These are phyloP conservation scores for Sebastes melanostomus DNA, from an alignment of 2,797 vertebrate genomes.

Conservation along the genomic window DNA sequence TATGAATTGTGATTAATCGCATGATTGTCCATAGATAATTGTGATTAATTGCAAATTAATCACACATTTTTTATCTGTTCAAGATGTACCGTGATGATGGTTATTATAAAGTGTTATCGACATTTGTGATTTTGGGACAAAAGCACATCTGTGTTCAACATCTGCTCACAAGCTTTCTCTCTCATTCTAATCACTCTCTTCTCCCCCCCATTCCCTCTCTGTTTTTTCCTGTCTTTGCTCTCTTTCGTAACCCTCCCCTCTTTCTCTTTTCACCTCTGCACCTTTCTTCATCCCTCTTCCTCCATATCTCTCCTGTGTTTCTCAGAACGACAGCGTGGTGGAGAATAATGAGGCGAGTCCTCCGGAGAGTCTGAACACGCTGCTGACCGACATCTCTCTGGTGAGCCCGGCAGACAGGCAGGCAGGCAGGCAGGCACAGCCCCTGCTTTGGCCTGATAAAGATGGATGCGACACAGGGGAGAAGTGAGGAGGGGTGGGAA, in stretches of 20 bases:
- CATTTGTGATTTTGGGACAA: conserved; percentile 41
- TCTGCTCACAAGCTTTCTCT: conserved; percentile 33
- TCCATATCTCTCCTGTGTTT: conserved; percentile 24
- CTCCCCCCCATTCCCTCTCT: background rate
- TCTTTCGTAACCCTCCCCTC: background rate
- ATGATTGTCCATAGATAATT: too few relatives aligned
- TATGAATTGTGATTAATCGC: too few relatives aligned
- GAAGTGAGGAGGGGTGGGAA: background rate
- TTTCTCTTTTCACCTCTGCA: background rate
- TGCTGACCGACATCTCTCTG: conserved; percentile 91
- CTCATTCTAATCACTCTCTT: background rate
- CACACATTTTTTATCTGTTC: too few relatives aligned
- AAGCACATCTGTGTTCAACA: conserved; percentile 54
- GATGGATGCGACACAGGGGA: conserved; percentile 19
- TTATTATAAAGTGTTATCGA: background rate
- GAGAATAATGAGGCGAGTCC: conserved; percentile 82
- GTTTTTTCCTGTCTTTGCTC: background rate
- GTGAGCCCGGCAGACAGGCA: conserved; percentile 54
- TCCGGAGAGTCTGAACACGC: conserved; percentile 81
- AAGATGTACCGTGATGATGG: too few relatives aligned
- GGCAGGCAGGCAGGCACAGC: background rate
- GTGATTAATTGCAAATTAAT: too few relatives aligned
- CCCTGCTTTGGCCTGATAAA: conserved; percentile 24
- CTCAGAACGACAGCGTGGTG: conserved; percentile 87
- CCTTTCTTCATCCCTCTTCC: background rate